Percentiles rank a stretch among this genome's conserved stretches.
These are phyloP conservation scores for Rattus rattus DNA, from an alignment of 2,113 vertebrate species.

Conservation along the genomic window DNA sequence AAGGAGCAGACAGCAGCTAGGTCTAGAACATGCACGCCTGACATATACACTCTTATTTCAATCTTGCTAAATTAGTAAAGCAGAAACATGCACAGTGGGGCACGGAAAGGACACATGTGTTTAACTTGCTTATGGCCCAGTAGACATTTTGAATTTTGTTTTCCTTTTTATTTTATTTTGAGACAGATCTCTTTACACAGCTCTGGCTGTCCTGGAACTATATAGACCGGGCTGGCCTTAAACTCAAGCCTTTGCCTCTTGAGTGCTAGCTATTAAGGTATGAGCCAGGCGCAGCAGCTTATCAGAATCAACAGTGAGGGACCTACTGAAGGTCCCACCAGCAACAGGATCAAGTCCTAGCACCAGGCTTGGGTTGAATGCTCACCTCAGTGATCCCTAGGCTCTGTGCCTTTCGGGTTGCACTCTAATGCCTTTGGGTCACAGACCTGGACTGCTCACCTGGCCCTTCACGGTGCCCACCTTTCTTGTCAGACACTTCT, in stretches of 20 bases:
- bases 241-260: not conserved
- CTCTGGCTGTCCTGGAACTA: not conserved
- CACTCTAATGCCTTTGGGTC: not conserved
- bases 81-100: not conserved
- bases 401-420: not conserved
- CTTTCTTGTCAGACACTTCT: not conserved
- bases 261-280: not conserved
- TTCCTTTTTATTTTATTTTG: not conserved
- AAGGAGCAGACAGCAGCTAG: not conserved
- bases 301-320: not conserved
- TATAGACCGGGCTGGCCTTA: not conserved
- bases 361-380: not conserved
- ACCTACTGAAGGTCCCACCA: not conserved
- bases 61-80: not conserved
- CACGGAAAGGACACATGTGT: not conserved
- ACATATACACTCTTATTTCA: not conserved
- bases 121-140: not conserved
- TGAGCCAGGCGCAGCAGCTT: not conserved
- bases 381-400: not conserved
- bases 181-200: not conserved
- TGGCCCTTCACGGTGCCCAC: not conserved
- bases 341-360: conserved; percentile 4
- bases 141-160: not conserved
- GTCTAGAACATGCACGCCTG: too few relatives aligned
- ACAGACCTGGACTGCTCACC: not conserved